Evolutionary conservation across 1,140 invertebrate genomes (phyloP), one percentile per base, ranked within the genome.

Genomic region (Sweltsa coloradensis): DNA sequence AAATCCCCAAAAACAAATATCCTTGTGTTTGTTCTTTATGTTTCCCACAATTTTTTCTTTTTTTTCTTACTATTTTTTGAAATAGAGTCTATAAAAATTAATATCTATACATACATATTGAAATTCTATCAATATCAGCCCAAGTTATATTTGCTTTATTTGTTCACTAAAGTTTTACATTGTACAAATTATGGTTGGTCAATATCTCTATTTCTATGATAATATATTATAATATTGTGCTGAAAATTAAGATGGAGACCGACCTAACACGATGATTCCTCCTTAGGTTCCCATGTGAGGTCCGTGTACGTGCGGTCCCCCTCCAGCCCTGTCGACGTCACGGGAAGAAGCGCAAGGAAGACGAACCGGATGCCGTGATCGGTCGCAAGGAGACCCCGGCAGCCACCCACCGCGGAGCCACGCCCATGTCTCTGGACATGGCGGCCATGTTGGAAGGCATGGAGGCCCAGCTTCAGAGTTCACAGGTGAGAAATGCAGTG

Each of bases 261-360:
- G 19, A 5, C 14, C 34, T 2, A 18, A 34, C 19, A 34, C 14
- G n/a, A 18, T 36, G 34, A 53, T 46, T 42, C 39, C 55, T 49
- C 50, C 57, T 14, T 50, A 85, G 83, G 66, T 85, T 78, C 64
- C 82, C 86, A 16, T 84, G 85, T 65, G 83, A 90, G 66, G 84
- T 91, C 16, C 75, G 88, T 54, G 80, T 92, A 19, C 71, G 89
- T 47, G 83, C 84, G 26, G 82, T 85, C 18, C 89, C 89, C 9
- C 60, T 92, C 3, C 81, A 86, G 55, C 85, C 88, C 1, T 89
- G 83, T 59, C 67, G 85, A 53, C 72, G 81, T 24, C 79, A 84
- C 53, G 82, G 80, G 1, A 87, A 86, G 55, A 86, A 85, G 58
- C 71, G 81, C 47, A 83, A 86, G 70, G 78, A 81, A 31, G 81